A percentile compares a stretch with the other conserved stretches of the same genome.
Conservation (phyloP, 2,797 vertebrate genomes). For the Leptoclinus maculatus region DNA sequence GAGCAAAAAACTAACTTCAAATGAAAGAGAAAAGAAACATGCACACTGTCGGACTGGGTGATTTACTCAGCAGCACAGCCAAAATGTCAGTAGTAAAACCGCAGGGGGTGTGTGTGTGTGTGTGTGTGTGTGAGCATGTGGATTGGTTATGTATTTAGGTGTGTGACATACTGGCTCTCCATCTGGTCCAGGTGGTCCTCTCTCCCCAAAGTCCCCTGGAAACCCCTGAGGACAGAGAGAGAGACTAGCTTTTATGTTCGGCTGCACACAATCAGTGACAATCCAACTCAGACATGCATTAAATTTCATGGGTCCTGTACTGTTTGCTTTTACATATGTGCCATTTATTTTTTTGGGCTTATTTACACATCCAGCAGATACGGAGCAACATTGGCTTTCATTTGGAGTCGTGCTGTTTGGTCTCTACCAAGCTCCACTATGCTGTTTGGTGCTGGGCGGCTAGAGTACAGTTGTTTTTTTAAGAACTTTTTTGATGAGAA, state of each 20-base stretch:
- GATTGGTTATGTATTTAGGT: slow-evolving; percentile 32
- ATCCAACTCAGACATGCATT: slow-evolving; percentile 12
- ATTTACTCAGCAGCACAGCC: slow-evolving; percentile 50
- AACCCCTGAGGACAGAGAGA: slow-evolving; percentile 90
- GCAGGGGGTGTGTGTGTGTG: slow-evolving; percentile 7
- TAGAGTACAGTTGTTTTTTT: background rate
- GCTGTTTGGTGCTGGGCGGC: background rate
- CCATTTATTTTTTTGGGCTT: slow-evolving; percentile 1
- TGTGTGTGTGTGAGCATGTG: slow-evolving; percentile 19
- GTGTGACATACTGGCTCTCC: slow-evolving; percentile 94
- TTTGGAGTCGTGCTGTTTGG: background rate
- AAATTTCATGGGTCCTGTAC: background rate
- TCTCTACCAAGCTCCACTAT: background rate
- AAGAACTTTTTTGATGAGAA: background rate
- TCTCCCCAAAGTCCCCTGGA: slow-evolving; percentile 96
- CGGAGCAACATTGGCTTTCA: background rate
- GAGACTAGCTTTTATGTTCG: slow-evolving; percentile 51
- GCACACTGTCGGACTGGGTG: slow-evolving; percentile 44
- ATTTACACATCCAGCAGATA: background rate
- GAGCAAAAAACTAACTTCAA: slow-evolving; percentile 41
- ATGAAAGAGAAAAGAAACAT: slow-evolving; percentile 47
- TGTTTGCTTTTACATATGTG: background rate
- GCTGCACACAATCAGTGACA: slow-evolving; percentile 13
- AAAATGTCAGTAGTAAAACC: slow-evolving; percentile 59
- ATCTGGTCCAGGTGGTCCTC: slow-evolving; percentile 95